Evolutionary conservation across 2,797 vertebrate genomes (phyloP).

Genomic region (Enteromius radiatus): DNA sequence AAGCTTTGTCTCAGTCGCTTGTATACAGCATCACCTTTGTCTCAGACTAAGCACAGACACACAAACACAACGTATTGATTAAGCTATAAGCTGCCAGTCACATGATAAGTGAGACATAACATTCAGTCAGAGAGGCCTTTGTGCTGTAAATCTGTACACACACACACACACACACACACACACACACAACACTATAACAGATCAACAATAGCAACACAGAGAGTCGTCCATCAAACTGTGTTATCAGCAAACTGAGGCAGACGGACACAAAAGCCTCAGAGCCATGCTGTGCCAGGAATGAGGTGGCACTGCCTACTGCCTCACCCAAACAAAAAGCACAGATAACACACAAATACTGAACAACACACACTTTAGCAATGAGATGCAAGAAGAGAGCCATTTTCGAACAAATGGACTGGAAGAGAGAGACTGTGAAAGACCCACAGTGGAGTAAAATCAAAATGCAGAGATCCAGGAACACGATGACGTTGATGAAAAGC

Average conservation of each 20-base stretch:
- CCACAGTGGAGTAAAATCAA: neutral
- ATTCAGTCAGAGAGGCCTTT: conserved; percentile 29
- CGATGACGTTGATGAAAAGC: too few species aligned
- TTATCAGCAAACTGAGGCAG: conserved; percentile 22
- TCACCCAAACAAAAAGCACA: neutral
- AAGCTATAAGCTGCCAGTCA: conserved; percentile 28
- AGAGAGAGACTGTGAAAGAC: neutral
- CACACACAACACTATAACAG: neutral
- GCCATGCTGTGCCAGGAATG: conserved; percentile 27
- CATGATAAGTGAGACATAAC: conserved; percentile 24
- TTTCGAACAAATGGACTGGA: neutral
- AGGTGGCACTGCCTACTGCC: conserved; percentile 12
- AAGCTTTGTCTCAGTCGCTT: neutral
- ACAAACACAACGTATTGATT: conserved; percentile 38
- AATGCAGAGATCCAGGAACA: neutral
- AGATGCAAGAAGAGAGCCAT: neutral
- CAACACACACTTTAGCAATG: conserved; percentile 3
- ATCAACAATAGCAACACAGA: neutral
- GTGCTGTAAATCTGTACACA: conserved; percentile 12
- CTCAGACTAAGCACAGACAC: conserved; percentile 3
- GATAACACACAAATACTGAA: conserved; percentile 3
- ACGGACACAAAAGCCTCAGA: conserved; percentile 17
- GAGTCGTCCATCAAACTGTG: neutral
- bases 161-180: neutral
- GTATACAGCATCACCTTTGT: neutral